These are phyloP conservation scores for Emys orbicularis DNA, from an alignment of 2,797 vertebrate species.

Conservation along the genomic window DNA sequence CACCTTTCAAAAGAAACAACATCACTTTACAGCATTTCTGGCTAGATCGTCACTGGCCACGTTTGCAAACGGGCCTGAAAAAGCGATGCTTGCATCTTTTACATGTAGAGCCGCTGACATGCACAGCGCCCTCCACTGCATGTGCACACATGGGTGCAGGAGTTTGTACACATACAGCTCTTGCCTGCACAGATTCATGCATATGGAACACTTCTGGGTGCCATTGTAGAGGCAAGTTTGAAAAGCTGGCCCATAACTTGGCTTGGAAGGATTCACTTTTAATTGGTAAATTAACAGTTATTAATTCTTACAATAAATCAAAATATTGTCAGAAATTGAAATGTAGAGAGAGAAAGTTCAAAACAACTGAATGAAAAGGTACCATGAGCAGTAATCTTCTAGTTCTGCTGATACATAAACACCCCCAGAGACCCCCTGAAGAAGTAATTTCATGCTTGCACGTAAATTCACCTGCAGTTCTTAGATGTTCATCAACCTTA, in stretches of 20 bases:
- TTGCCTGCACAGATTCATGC: not conserved
- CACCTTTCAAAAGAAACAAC: conserved; percentile 74
- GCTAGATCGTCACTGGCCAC: not conserved
- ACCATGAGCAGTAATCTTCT: not conserved
- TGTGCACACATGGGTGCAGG: not conserved
- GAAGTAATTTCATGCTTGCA: not conserved
- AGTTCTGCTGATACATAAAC: not conserved
- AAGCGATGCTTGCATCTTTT: not conserved
- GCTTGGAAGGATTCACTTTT: not conserved
- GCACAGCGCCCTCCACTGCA: not conserved
- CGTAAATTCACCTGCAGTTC: not conserved
- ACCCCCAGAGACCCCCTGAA: not conserved
- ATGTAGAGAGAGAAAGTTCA: not conserved
- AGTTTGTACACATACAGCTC: not conserved
- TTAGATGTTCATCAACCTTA: not conserved
- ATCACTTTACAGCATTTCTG: accelerated
- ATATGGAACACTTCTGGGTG: not conserved
- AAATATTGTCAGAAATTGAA: not conserved
- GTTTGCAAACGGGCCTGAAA: not conserved
- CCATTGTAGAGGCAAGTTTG: not conserved
- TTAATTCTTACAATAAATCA: not conserved
- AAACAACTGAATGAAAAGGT: not conserved
- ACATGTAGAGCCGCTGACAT: not conserved
- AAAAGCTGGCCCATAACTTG: not conserved
- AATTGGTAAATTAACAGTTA: not conserved